Percentiles rank a stretch among this genome's conserved stretches.
phyloP scores from a whole-genome alignment of 2,113 vertebrate species.

The Agapornis roseicollis region DNA sequence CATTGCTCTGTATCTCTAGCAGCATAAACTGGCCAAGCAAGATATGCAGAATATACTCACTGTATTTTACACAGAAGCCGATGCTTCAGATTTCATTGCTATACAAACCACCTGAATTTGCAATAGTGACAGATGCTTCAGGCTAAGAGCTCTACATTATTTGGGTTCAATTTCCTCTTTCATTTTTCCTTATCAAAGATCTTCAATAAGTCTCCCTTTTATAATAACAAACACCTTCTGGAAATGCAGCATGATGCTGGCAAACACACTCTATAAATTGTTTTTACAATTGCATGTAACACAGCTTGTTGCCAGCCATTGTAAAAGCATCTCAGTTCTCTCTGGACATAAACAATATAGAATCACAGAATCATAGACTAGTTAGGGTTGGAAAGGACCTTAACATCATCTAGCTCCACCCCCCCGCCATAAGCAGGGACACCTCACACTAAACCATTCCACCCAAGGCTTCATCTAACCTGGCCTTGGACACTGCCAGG shows the following conservation, averaged over 20 bases:
- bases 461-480: no score
- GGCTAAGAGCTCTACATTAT: not conserved
- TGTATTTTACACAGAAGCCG: not conserved
- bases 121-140: not conserved
- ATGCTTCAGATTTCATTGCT: not conserved
- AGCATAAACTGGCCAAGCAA: not conserved
- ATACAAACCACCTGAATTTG: conserved; percentile 8
- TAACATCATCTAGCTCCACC: no score
- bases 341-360: not conserved
- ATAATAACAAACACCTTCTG: conserved; percentile 41
- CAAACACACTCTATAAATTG: not conserved
- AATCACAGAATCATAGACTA: no score
- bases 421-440: no score
- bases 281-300: conserved; percentile 17
- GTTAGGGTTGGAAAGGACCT: no score
- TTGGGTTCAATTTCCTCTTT: not conserved
- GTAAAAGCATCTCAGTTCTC: not conserved
- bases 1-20: not conserved
- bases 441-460: no score
- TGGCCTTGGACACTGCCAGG: no score
- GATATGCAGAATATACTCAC: not conserved
- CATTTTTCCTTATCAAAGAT: not conserved
- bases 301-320: not conserved
- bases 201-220: conserved; percentile 8
- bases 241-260: conserved; percentile 10